Evolutionary conservation across 2,888 invertebrate genomes (phyloP), one percentile per base, ranked within the genome.

Genomic region (Pandemis cinnamomeana): DNA sequence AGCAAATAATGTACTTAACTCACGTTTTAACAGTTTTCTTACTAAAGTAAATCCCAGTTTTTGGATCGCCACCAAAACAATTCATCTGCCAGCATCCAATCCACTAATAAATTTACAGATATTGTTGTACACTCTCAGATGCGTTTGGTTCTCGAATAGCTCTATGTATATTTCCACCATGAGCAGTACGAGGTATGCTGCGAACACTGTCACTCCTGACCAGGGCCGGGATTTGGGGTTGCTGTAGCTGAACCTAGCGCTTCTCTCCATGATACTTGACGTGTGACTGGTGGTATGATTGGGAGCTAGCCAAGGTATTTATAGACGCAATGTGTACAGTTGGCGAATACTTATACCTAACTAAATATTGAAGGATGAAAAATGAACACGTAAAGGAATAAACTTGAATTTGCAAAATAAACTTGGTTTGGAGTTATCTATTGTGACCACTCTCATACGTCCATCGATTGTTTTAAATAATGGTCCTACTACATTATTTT

Each of bases 151-250:
- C 77, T 92, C 92, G 64, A 82, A 91, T 71, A 92, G 86, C 75
- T 92, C 89, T 0, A 92, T 89, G 78, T 91, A 91, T 10, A 89
- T 86, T 76, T 92, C 92, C 68, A 90, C 75, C 89, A 92, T 89
- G 0, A 92, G 84, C 1, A 92, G 81, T 77, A 91, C 84, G 36
- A 92, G 75, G 55, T 92, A 92, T 0, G 87, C 89, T 0, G 88
- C 89, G 79, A 92, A 92, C 58, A 92, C 91, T 0, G 91, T 91
- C 5, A 92, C 89, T n/a, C 92, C 92, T 0, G 85, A 88, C 92
- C 92, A 91, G 0, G 88, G 79, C 0, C 88, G 85, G 2, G 80
- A 75, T 72, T 87, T 89, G 0, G 90, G 88, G 67, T 88, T 89
- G 46, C 85, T 82, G 79, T 87, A 89, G 67, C 83, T 84, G 55